phyloP scores from a whole-genome alignment of 1,140 invertebrate genomes.

The Drosophila nigrodunni region DNA sequence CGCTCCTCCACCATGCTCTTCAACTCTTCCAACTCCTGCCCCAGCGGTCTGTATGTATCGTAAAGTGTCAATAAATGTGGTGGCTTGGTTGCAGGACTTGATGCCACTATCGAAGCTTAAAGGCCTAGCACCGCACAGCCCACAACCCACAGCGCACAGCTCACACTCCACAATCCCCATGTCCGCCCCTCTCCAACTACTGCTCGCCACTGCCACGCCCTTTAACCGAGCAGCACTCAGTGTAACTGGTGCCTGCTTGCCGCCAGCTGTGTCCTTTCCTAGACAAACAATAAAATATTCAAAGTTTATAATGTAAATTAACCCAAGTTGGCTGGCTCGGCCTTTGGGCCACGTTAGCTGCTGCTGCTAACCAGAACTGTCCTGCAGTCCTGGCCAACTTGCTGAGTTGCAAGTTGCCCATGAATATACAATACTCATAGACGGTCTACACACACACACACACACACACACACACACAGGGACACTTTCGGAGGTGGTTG shows the following conservation, averaged over 20 bases:
- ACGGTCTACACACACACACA: not conserved
- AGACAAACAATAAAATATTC: constrained; percentile 82
- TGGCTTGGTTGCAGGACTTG: constrained; percentile 15
- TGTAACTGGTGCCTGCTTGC: constrained; percentile 3
- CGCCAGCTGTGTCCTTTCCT: constrained; percentile 71
- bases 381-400: constrained; percentile 22
- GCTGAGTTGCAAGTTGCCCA: constrained; percentile 40
- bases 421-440: constrained; percentile 45
- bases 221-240: constrained; percentile 2
- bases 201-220: not conserved
- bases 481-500: not conserved
- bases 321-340: constrained; percentile 70
- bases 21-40: not conserved
- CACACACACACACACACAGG: not conserved
- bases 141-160: not conserved
- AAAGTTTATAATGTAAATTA: constrained; percentile 83
- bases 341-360: constrained; percentile 48
- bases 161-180: not conserved
- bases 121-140: constrained; percentile 10
- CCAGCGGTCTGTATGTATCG: constrained; percentile 14
- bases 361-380: not conserved
- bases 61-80: constrained; percentile 54
- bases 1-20: not conserved
- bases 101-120: constrained; percentile 41
- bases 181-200: not conserved